These are phyloP conservation scores for Heteromyza rotundicornis DNA, from an alignment of 2,888 invertebrate species.

Conservation along the genomic window DNA sequence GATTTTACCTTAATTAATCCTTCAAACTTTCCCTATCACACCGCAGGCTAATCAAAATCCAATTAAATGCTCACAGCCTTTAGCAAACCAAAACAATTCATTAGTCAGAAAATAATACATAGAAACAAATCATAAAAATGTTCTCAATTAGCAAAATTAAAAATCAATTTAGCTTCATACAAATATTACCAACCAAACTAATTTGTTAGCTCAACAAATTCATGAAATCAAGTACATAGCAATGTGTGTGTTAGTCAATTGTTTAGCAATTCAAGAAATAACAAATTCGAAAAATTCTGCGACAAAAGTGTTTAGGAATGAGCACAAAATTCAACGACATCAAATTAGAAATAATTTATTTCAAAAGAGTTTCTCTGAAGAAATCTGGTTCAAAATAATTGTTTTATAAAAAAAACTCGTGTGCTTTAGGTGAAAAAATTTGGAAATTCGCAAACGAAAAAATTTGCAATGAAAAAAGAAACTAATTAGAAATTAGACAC, in stretches of 20 bases:
- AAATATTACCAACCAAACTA: conserved; percentile 13
- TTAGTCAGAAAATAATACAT: conserved; percentile 22
- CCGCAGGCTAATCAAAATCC: neutral
- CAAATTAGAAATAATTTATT: conserved; percentile 38
- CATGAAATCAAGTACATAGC: conserved; percentile 32
- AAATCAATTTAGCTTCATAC: conserved; percentile 19
- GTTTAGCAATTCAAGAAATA: conserved; percentile 10
- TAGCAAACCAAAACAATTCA: conserved; percentile 15
- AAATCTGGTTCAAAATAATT: too few relatives aligned
- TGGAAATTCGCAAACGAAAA: conserved; percentile 8
- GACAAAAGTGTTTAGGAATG: conserved; percentile 22
- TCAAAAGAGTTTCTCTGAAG: too few relatives aligned
- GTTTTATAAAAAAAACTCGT: conserved; percentile 16
- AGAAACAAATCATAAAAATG: too few relatives aligned
- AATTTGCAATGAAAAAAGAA: neutral
- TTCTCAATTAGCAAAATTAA: conserved; percentile 22
- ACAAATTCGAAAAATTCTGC: neutral
- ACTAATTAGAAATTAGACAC: too few relatives aligned
- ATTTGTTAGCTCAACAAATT: neutral
- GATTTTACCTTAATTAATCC: too few relatives aligned
- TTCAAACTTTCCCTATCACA: neutral
- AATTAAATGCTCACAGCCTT: neutral
- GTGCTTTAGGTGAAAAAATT: conserved; percentile 6
- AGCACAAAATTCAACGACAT: conserved; percentile 50
- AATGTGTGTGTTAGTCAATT: conserved; percentile 28